phyloP scores from a whole-genome alignment of 1,140 invertebrate species.

The Steinernema khuongi region DNA sequence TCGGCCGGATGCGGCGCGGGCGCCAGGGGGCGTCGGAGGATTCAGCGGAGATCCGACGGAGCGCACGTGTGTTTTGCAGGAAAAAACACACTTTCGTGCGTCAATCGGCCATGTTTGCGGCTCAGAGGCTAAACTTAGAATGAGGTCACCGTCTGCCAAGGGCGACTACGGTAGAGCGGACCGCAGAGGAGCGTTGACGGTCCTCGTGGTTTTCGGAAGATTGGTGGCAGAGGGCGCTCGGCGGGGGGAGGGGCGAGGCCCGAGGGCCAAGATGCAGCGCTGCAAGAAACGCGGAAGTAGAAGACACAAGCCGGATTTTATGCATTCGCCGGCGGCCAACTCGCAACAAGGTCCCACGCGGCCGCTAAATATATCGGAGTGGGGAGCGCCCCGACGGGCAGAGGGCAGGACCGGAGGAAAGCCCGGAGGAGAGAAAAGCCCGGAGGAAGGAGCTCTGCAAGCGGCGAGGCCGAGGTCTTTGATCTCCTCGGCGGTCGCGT shows the following conservation, averaged over 20 bases:
- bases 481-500: background rate
- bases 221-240: background rate
- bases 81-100: conserved; percentile 4
- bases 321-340: no score
- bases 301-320: background rate
- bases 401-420: background rate
- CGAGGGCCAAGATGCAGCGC: background rate
- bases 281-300: conserved; percentile 11
- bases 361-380: background rate
- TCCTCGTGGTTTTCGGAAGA: background rate
- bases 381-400: background rate
- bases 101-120: no score
- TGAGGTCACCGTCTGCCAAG: no score
- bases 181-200: background rate
- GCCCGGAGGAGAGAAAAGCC: background rate
- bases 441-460: background rate
- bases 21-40: background rate
- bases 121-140: no score
- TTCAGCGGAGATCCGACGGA: background rate
- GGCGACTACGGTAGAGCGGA: no score
- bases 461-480: background rate
- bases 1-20: background rate
- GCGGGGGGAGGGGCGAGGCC: background rate
- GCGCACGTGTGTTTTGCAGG: conserved; percentile 2
- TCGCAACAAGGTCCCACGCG: background rate